Evolutionary conservation across 2,888 invertebrate genomes (phyloP).

Genomic region (Chrysina gloriosa): DNA sequence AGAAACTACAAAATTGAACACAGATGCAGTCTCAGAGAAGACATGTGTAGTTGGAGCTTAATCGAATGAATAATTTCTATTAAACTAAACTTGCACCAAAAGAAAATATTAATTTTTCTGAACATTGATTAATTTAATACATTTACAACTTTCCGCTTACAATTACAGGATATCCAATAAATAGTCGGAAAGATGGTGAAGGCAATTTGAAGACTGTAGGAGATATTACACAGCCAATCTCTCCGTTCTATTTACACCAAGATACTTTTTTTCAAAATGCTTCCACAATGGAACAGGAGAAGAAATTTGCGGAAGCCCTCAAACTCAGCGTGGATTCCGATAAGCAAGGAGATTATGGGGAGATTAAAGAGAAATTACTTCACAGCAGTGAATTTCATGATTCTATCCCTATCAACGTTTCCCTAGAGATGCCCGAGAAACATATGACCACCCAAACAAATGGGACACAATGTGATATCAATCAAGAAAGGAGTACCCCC

Average conservation of each 20-base stretch:
- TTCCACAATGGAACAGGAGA: slow-evolving; percentile 37
- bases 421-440: slow-evolving; percentile 27
- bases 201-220: neutral
- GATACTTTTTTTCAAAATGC: slow-evolving; percentile 29
- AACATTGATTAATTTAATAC: too few species aligned
- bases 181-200: too few species aligned
- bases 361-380: slow-evolving; percentile 56
- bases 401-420: slow-evolving; percentile 54
- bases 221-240: neutral
- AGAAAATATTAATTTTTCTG: too few species aligned
- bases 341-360: slow-evolving; percentile 20
- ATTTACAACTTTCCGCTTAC: too few species aligned
- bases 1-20: too few species aligned
- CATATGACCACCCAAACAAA: slow-evolving; percentile 6
- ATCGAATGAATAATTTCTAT: too few species aligned
- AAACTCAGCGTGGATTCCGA: slow-evolving; percentile 28
- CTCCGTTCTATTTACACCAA: slow-evolving; percentile 48
- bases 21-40: too few species aligned
- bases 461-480: slow-evolving; percentile 41
- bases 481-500: neutral
- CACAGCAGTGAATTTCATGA: slow-evolving; percentile 71
- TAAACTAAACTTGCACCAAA: too few species aligned
- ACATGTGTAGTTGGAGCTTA: too few species aligned
- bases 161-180: too few species aligned
- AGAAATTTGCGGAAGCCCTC: slow-evolving; percentile 44